Conservation (phyloP, 2,797 vertebrate species). For the Sebastes matsubarae region DNA sequence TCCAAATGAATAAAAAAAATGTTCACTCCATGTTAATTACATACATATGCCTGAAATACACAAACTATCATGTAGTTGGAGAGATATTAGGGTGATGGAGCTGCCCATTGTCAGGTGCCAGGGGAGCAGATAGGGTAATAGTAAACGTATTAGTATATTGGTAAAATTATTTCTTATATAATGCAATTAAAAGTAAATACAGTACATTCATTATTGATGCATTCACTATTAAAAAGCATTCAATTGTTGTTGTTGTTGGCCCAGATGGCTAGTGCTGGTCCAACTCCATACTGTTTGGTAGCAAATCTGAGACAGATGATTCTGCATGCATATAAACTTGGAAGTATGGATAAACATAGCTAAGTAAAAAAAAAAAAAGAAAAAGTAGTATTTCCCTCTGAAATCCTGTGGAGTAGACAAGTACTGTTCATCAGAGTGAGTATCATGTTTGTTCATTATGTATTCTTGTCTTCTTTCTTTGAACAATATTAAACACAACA, state of each 20-base stretch:
- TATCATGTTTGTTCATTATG: neutral
- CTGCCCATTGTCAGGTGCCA: too few relatives aligned
- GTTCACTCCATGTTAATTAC: neutral
- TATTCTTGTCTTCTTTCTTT: neutral
- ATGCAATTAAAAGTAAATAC: neutral
- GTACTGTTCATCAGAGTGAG: neutral
- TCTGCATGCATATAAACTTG: neutral
- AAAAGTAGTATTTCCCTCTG: neutral
- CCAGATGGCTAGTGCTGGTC: too few relatives aligned
- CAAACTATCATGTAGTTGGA: neutral
- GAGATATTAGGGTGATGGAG: neutral
- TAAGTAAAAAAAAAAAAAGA: neutral
- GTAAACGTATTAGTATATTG: neutral
- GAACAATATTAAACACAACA: neutral
- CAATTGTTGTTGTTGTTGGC: too few relatives aligned
- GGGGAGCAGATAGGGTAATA: neutral
- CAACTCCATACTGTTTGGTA: neutral
- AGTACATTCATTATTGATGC: neutral
- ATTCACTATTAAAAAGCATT: too few relatives aligned
- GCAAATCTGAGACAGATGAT: neutral
- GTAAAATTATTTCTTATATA: neutral
- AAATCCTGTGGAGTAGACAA: neutral
- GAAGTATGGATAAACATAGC: neutral
- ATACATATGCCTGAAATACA: neutral
- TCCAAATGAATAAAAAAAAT: accelerated